phyloP scores from a whole-genome alignment of 2,888 invertebrate species.

The Euproctis similis region DNA sequence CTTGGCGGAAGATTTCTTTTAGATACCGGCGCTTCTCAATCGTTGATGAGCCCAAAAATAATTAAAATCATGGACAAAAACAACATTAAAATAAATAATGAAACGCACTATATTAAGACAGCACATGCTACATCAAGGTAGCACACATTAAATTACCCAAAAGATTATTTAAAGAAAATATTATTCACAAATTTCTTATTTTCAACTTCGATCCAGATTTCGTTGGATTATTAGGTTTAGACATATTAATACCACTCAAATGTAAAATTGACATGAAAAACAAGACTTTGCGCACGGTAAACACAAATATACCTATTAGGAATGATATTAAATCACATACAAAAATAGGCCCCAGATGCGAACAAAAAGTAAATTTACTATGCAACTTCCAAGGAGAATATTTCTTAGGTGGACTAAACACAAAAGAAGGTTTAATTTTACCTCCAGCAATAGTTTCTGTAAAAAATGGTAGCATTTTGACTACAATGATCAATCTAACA shows the following conservation, averaged over 20 bases:
- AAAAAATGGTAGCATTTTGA: constrained; percentile 11
- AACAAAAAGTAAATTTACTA: constrained; percentile 15
- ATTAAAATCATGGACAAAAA: constrained; percentile 2
- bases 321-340: constrained; percentile 15
- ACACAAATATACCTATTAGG: constrained; percentile 12
- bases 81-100: constrained; percentile 12
- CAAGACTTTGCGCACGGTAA: constrained; percentile 12
- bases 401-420: constrained; percentile 8
- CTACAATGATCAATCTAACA: constrained; percentile 16
- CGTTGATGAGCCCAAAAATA: constrained; percentile 12
- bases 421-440: constrained; percentile 10
- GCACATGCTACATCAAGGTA: constrained; percentile 37
- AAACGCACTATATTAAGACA: constrained; percentile 44
- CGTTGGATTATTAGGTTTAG: constrained; percentile 21
- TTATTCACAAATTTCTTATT: constrained; percentile 24
- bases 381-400: constrained; percentile 16
- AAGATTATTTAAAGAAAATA: constrained; percentile 15
- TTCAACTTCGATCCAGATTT: constrained; percentile 25
- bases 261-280: constrained; percentile 24
- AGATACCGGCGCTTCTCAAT: constrained; percentile 21
- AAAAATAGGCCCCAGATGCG: constrained; percentile 10
- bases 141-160: constrained; percentile 8
- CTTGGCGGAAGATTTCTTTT: constrained; percentile 20
- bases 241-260: constrained; percentile 11
- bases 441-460: constrained; percentile 13